These are phyloP conservation scores for Rhabdophis nuchalis DNA, from an alignment of 2,797 vertebrate species.

Conservation along the genomic window DNA sequence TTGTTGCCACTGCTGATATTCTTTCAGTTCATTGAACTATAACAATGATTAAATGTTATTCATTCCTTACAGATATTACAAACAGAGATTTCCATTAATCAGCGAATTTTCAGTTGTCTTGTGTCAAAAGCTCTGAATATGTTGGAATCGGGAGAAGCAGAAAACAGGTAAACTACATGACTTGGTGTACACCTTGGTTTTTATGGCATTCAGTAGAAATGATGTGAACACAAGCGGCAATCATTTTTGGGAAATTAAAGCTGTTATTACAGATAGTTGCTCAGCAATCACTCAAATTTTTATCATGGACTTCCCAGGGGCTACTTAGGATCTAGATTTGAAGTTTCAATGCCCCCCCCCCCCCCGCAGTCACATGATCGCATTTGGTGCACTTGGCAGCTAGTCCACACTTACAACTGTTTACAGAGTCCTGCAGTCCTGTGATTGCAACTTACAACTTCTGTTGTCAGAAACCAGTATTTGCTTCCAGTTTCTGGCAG, in stretches of 20 bases:
- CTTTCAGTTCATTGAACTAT: not conserved
- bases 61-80: constrained; percentile 78
- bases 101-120: constrained; percentile 83
- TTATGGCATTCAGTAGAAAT: not conserved
- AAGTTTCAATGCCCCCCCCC: not conserved
- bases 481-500: not conserved
- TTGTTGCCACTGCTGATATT: not conserved
- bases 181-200: fast-evolving
- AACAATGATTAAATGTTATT: constrained; percentile 13
- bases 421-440: not conserved
- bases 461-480: not conserved
- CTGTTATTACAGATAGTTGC: not conserved
- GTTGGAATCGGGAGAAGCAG: constrained; percentile 79
- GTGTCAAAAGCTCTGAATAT: constrained; percentile 78
- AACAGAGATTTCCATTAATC: constrained; percentile 81
- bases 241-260: not conserved
- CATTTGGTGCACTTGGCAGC: not conserved
- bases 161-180: constrained; percentile 76
- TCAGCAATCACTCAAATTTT: not conserved
- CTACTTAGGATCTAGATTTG: not conserved
- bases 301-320: not conserved
- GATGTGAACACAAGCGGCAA: not conserved
- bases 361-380: not conserved
- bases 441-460: not conserved
- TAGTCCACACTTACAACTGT: not conserved